Evolutionary conservation across 2,888 invertebrate species (phyloP).

Genomic region (Choristoneura rosaceana): DNA sequence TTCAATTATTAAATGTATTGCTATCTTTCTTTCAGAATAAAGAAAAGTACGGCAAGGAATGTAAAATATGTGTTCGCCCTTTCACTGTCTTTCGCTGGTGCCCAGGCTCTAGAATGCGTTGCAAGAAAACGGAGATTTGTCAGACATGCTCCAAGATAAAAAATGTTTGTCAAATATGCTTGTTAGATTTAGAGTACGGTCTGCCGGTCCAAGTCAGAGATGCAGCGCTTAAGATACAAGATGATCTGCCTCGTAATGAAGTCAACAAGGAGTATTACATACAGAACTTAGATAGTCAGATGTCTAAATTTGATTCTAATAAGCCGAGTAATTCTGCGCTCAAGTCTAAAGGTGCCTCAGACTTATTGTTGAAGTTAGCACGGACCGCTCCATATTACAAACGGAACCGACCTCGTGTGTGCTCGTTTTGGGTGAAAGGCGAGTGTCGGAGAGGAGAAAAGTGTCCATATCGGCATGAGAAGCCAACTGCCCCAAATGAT

Average conservation of each 20-base stretch:
- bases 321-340: constrained; percentile 87
- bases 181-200: constrained; percentile 97
- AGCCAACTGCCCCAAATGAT: constrained; percentile 98
- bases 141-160: constrained; percentile 97
- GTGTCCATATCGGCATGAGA: constrained; percentile 98
- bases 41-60: constrained; percentile 97
- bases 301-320: constrained; percentile 69
- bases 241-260: constrained; percentile 96
- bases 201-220: constrained; percentile 90
- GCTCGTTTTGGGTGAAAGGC: constrained; percentile 99
- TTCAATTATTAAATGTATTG: background rate
- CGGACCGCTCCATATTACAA: constrained; percentile 98
- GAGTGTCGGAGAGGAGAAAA: constrained; percentile 98
- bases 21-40: constrained; percentile 89
- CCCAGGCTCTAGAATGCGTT: constrained; percentile 97
- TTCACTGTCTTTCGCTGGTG: constrained; percentile 99
- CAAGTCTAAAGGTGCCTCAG: constrained; percentile 91
- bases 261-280: constrained; percentile 98
- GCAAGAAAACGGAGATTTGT: constrained; percentile 98
- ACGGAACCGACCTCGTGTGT: constrained; percentile 97
- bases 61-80: constrained; percentile 97
- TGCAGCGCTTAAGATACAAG: constrained; percentile 87
- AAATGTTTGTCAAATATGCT: constrained; percentile 98
- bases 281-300: constrained; percentile 91
- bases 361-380: constrained; percentile 94